Conservation (phyloP, 2,113 vertebrate species). For the Pterophyllum scalare region DNA sequence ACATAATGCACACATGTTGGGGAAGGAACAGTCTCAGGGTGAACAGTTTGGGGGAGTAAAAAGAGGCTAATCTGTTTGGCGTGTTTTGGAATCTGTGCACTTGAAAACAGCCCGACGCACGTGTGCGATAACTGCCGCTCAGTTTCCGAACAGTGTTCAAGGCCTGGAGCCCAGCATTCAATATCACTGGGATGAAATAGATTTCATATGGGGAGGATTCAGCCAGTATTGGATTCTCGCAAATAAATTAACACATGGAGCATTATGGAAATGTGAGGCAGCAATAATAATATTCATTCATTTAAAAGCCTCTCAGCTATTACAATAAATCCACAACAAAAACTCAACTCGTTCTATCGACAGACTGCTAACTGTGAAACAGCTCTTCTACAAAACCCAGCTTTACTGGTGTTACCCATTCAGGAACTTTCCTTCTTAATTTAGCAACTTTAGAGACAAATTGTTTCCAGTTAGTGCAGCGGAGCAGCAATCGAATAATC, state of each 20-base stretch:
- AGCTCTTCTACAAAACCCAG: neutral
- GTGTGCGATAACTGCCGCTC: neutral
- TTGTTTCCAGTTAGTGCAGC: neutral
- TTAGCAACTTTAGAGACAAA: slow-evolving; percentile 10
- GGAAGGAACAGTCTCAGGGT: neutral
- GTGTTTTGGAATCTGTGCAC: slow-evolving; percentile 2
- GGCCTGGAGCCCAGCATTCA: neutral
- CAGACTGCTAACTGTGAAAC: slow-evolving; percentile 7
- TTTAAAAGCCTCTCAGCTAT: slow-evolving; percentile 23
- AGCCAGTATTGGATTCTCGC: slow-evolving; percentile 27
- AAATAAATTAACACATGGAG: slow-evolving; percentile 16
- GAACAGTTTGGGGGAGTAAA: slow-evolving; percentile 6
- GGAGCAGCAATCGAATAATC: neutral
- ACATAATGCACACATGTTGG: neutral
- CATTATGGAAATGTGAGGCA: slow-evolving; percentile 53
- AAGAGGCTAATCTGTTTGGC: neutral
- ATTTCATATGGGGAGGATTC: slow-evolving; percentile 45
- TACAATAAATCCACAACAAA: slow-evolving; percentile 44
- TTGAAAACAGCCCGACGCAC: neutral
- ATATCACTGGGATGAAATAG: slow-evolving; percentile 30
- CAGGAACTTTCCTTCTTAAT: neutral
- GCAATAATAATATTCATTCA: slow-evolving; percentile 44
- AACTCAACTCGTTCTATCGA: slow-evolving; percentile 2
- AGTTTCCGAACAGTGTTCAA: slow-evolving; percentile 1
- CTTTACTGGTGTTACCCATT: neutral